Base-by-base conservation (phyloP, 2,797 vertebrate genomes). In the Argya squamiceps region DNA sequence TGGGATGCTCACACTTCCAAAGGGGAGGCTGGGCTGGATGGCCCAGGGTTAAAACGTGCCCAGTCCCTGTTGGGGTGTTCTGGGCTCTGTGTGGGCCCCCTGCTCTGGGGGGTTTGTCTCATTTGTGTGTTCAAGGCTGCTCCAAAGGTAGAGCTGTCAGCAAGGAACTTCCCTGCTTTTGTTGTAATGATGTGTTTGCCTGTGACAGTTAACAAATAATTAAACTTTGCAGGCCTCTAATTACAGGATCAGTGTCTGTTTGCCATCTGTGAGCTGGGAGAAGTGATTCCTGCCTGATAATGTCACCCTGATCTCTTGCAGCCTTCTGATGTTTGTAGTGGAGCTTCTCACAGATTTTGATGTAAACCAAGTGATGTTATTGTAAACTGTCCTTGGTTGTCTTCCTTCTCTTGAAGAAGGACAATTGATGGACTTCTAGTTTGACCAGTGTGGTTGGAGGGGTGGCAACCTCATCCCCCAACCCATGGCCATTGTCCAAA, bases 21-120 rank as follows among this genome's bases (percentile, higher is more conserved):
- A 15, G 52, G 6, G 26, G 47, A 63, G 17, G 34, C 47, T 88
- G 76, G 24, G 8, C 29, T 17, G 0, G 3, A 0, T 34, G 43
- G 23, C n/a, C 22, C 41, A 37, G 34, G 20, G 13, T 23, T 65
- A 4, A 6, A 4, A 0, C 9, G 3, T 6, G 6, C 22, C 79
- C 34, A 39, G 15, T 11, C 8, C 19, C 13, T 30, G 9, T 12
- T 3, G 14, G 37, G 26, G 2, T 26, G 12, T 34, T 21, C 47
- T 15, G 32, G 23, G 76, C 21, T 34, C 74, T 91, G 10, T 6
- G 10, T 12, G 24, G 9, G 0, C 44, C 43, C 50, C 55, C 53
- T 70, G 55, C 32, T 43, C 75, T 89, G 71, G 37, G 3, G 64
- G 43, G 15, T 76, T 92, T 84, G 53, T 10, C 65, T 86, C 12